Evolutionary conservation across 2,888 invertebrate genomes (phyloP).

Genomic region (Drepana falcataria): DNA sequence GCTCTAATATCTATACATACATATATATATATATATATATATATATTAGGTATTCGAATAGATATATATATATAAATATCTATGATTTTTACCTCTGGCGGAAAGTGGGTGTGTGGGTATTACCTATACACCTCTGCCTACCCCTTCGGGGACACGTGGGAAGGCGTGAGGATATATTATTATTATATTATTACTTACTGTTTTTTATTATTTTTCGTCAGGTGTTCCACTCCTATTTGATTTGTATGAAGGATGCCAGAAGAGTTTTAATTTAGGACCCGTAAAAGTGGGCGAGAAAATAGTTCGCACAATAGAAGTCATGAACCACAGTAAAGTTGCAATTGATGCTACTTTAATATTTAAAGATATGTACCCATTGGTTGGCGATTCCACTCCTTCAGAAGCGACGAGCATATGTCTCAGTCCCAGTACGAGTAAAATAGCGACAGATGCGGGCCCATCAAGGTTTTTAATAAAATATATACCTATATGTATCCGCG

Average conservation of each 20-base stretch:
- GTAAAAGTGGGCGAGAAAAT: slow-evolving; percentile 72
- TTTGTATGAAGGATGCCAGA: slow-evolving; percentile 70
- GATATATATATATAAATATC: no score
- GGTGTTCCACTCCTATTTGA: slow-evolving; percentile 65
- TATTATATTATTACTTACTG: not conserved
- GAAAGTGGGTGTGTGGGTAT: no score
- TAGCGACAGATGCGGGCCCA: slow-evolving; percentile 27
- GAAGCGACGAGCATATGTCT: slow-evolving; percentile 63
- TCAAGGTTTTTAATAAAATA: slow-evolving; percentile 37
- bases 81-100: no score
- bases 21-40: no score
- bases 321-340: slow-evolving; percentile 76
- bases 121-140: no score
- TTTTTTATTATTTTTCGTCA: slow-evolving; percentile 13
- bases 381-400: slow-evolving; percentile 48
- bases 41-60: no score
- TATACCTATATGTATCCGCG: no score
- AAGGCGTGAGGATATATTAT: no score
- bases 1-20: no score
- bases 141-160: no score
- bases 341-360: slow-evolving; percentile 76
- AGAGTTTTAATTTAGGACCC: slow-evolving; percentile 62
- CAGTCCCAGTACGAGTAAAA: slow-evolving; percentile 27
- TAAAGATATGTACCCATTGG: slow-evolving; percentile 61
- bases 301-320: slow-evolving; percentile 73